phyloP scores from a whole-genome alignment of 30 jellyfish, hydroid and myxozoan genomes.

The Pseudorhiza aurosa region DNA sequence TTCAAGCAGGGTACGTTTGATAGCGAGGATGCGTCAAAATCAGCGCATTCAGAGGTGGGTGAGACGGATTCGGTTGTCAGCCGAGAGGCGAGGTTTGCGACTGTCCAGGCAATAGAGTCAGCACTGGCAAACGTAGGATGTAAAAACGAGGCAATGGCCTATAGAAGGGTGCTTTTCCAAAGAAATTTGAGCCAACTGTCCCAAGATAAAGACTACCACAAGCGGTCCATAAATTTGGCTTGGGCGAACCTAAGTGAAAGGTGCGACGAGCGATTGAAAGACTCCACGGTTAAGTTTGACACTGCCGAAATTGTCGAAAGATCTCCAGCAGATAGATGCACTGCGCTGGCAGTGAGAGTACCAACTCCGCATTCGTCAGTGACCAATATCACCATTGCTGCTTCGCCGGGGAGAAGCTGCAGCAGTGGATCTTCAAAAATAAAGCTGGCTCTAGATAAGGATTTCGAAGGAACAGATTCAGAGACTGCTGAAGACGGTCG shows the following conservation, averaged over 20 bases:
- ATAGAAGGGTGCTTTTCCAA: no score
- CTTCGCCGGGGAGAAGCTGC: not conserved
- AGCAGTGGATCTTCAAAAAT: not conserved
- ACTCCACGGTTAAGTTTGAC: not conserved
- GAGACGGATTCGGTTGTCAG: not conserved
- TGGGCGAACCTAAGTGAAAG: not conserved
- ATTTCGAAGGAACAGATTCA: no score
- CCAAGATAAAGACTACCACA: no score
- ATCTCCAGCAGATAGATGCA: constrained; percentile 2
- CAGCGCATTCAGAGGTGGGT: not conserved
- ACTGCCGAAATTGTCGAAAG: not conserved
- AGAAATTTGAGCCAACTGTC: no score
- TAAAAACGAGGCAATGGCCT: no score
- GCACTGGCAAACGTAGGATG: no score
- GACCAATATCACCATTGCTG: not conserved
- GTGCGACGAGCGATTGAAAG: constrained; percentile 4
- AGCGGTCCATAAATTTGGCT: no score
- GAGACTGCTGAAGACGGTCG: no score
- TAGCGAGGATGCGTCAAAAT: not conserved
- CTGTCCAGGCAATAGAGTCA: constrained; percentile 1
- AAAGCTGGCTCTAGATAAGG: no score
- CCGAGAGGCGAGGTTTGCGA: not conserved
- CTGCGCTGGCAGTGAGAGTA: constrained; percentile 16
- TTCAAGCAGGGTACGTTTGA: no score
- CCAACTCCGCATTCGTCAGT: constrained; percentile 66